Evolutionary conservation across 2,797 vertebrate genomes (phyloP).

Genomic region (Oreonectes daqikongensis): DNA sequence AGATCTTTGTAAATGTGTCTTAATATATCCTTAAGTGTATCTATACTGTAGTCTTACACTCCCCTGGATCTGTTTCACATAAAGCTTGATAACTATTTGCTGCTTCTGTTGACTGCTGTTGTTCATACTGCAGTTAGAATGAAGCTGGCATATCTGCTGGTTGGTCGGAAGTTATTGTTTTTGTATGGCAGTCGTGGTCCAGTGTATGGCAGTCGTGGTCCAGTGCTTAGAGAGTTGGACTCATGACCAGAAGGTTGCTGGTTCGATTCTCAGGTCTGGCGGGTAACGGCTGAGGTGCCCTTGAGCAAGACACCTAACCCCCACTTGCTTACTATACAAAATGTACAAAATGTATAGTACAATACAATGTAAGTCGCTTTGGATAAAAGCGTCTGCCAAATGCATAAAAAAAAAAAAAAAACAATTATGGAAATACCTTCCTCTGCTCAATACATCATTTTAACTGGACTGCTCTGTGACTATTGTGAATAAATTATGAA

Average conservation of each 20-base stretch:
- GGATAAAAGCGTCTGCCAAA: too few species aligned
- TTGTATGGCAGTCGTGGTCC: too few species aligned
- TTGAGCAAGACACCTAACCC: too few species aligned
- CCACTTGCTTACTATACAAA: too few species aligned
- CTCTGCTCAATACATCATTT: neutral
- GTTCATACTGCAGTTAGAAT: neutral
- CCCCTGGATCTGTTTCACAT: slow-evolving; percentile 6
- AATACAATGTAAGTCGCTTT: too few species aligned
- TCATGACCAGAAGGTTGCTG: too few species aligned
- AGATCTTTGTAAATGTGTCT: slow-evolving; percentile 38
- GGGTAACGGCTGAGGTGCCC: too few species aligned
- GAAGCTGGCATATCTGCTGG: neutral
- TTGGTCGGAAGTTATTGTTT: neutral
- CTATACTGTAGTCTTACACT: slow-evolving; percentile 9
- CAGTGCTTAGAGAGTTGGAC: too few species aligned
- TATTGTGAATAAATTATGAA: neutral
- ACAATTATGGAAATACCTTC: slow-evolving; percentile 7
- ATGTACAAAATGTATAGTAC: too few species aligned
- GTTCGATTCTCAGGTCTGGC: too few species aligned
- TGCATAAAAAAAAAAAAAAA: too few species aligned
- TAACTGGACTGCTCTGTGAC: neutral
- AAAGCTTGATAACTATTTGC: neutral
- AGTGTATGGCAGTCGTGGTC: too few species aligned
- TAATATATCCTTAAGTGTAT: slow-evolving; percentile 30
- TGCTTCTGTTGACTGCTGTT: neutral